Evolutionary conservation across 2,113 vertebrate species (phyloP).

Genomic region (Mormoops blainvillei): DNA sequence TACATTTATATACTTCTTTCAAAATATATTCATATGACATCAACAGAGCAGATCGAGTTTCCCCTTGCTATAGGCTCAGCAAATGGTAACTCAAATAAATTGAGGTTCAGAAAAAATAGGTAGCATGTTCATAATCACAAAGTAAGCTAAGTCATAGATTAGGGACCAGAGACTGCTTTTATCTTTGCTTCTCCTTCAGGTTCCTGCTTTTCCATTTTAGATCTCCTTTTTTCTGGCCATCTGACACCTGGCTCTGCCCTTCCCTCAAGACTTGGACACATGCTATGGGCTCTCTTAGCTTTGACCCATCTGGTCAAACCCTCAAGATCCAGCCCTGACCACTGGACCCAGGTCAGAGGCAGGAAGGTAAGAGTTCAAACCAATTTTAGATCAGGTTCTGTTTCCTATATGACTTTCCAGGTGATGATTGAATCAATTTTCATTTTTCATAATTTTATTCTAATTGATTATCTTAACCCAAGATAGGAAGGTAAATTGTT

Average conservation of each 20-base stretch:
- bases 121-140: not conserved
- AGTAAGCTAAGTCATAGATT: not conserved
- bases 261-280: not conserved
- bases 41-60: not conserved
- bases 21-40: not conserved
- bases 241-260: not conserved
- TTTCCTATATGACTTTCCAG: not conserved
- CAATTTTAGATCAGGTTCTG: not conserved
- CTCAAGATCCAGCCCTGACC: not conserved
- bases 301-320: too few species aligned
- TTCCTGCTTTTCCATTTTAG: not conserved
- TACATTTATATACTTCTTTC: not conserved
- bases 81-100: too few species aligned
- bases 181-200: not conserved
- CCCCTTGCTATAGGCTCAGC: not conserved
- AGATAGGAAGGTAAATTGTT: not conserved
- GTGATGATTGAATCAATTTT: not conserved
- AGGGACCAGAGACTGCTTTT: not conserved
- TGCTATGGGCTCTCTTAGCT: not conserved
- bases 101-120: constrained; percentile 5
- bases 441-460: not conserved
- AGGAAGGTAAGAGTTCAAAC: not conserved
- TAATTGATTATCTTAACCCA: not conserved
- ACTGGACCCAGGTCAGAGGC: not conserved
- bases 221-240: not conserved